Conservation (phyloP, 2,113 vertebrate species). For the Tor tambroides region DNA sequence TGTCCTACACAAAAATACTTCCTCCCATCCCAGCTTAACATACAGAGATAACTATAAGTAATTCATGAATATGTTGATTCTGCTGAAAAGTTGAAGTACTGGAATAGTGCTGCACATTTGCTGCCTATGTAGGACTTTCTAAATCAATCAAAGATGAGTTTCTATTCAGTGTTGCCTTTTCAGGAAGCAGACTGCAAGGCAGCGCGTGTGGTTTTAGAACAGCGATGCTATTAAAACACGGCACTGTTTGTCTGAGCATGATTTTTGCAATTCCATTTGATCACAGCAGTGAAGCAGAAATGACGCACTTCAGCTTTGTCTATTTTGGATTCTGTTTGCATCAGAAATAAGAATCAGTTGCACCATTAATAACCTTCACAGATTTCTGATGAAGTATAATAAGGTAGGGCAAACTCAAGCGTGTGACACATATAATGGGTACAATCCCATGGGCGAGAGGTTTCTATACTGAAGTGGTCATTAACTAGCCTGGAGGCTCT, state of each 20-base stretch:
- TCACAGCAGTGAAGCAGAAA: neutral
- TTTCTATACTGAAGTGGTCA: slow-evolving; percentile 20
- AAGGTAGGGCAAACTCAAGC: neutral
- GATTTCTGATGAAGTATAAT: neutral
- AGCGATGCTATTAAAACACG: neutral
- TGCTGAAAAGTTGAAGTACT: neutral
- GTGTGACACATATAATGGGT: neutral
- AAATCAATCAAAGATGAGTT: neutral
- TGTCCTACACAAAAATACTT: neutral
- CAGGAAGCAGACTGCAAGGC: neutral
- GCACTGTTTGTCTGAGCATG: neutral
- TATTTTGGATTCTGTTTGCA: neutral
- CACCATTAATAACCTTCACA: neutral
- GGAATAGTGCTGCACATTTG: neutral
- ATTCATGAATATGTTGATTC: neutral
- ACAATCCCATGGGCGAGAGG: neutral
- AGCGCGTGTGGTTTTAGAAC: neutral
- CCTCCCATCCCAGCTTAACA: neutral
- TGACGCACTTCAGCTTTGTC: neutral
- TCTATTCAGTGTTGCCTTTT: neutral
- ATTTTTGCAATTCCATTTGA: neutral
- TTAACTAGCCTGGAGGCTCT: neutral
- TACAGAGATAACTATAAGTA: neutral
- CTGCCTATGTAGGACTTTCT: neutral
- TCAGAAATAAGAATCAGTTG: neutral